Base-by-base conservation (phyloP, 1,140 invertebrate species). In the Brachionus sp. region DNA sequence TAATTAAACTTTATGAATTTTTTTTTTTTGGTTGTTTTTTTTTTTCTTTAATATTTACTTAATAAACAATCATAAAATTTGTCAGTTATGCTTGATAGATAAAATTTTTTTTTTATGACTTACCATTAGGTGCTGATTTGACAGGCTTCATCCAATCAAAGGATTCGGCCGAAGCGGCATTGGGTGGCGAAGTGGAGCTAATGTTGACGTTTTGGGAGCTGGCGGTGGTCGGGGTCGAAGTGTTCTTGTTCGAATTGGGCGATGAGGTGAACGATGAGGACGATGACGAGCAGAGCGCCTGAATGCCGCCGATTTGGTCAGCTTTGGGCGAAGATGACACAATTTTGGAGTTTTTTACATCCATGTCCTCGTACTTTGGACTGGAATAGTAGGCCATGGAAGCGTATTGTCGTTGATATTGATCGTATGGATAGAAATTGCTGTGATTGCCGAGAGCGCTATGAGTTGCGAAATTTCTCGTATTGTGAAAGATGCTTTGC, bases 81-180 rank as follows among this genome's bases (percentile, higher is more conserved):
- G 42, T 75, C 37, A 44, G 70, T 75, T 75, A 75, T 75, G 70
- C 37, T 75, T 75, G 37, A 75, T 12, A 70, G 66, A 70, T 44
- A 75, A 44, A 75, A 44, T 44, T 19, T 44, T 75, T 75, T 75
- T n/a, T n/a, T n/a, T n/a, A 57, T 80, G 35, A 12, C 62, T 80
- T 80, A 80, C 77, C 77, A 66, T 80, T 80, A 2, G 77, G 62
- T 37, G 50, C 50, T 25, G 50, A 62, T 39, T 80, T 80, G 10
- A 80, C 77, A 1, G 77, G 77, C 35, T 80, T 80, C 77, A 80
- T 80, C 77, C 77, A 80, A 3, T 80, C 77, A 37, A 80, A 80
- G 5, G 77, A 80, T 10, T 80, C 77, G 2, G 77, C 13, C 13
- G 37, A 9, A 10, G 33, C 7, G 12, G 5, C 33, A 6, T 73